These are phyloP conservation scores for Nothobranchius kuhntae DNA, from an alignment of 2,113 vertebrate species.

Conservation along the genomic window DNA sequence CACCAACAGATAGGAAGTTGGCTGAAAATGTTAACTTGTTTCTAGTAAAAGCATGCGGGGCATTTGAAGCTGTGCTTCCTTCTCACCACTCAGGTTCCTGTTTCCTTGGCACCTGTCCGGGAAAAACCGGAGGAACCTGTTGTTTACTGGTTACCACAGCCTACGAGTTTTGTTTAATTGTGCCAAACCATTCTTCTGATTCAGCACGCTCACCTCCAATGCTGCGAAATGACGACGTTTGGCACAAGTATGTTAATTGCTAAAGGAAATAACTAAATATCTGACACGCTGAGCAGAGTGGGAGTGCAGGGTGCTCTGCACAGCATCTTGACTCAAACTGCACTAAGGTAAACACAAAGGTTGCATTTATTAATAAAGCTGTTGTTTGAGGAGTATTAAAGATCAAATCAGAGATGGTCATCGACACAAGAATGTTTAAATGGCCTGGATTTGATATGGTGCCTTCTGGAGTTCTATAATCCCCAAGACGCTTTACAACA, in stretches of 20 bases:
- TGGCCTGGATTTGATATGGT: too few relatives aligned
- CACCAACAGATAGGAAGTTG: background rate
- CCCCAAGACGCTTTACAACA: too few relatives aligned
- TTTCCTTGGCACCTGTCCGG: background rate
- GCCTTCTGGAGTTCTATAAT: too few relatives aligned
- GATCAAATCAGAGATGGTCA: too few relatives aligned
- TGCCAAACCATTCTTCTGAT: too few relatives aligned
- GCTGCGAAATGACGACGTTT: too few relatives aligned
- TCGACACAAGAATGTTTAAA: too few relatives aligned
- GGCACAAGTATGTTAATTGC: background rate
- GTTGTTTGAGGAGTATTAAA: background rate
- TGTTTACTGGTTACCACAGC: background rate
- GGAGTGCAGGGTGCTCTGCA: too few relatives aligned
- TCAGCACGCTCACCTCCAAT: background rate
- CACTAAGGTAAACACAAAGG: background rate
- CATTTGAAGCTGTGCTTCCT: background rate
- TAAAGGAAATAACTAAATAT: background rate
- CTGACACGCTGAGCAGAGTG: background rate
- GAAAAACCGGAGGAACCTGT: background rate
- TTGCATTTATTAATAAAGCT: background rate
- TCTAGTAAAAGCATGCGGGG: too few relatives aligned
- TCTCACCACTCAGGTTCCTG: background rate
- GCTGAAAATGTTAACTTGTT: too few relatives aligned
- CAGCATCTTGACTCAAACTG: too few relatives aligned
- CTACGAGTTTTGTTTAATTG: background rate